Evolutionary conservation across 2,113 vertebrate species (phyloP).

Genomic region (Ibidorhyncha struthersii): DNA sequence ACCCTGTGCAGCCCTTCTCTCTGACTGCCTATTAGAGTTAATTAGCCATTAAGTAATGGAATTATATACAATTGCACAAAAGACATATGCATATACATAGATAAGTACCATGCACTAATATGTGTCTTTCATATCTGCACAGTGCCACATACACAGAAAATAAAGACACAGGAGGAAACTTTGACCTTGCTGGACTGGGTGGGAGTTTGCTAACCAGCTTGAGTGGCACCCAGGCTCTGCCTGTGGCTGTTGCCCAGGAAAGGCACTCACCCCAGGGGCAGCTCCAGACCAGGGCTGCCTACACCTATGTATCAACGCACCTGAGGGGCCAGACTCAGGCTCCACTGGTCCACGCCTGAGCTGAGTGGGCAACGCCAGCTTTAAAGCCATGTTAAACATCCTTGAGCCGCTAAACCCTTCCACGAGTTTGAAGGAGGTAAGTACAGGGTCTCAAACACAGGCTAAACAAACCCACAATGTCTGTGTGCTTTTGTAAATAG

Average conservation of each 20-base stretch:
- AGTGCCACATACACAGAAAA: not conserved
- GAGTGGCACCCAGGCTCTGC: not conserved
- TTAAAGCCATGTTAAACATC: not conserved
- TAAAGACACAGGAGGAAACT: not conserved
- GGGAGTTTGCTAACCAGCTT: not conserved
- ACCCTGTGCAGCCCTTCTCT: not conserved
- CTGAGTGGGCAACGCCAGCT: not conserved
- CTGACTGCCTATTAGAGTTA: not conserved
- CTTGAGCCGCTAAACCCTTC: not conserved
- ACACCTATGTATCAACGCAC: accelerated
- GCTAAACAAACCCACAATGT: not conserved
- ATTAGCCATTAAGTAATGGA: constrained; percentile 17
- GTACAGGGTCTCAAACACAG: not conserved
- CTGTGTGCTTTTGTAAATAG: not conserved
- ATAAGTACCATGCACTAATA: not conserved
- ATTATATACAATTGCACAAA: not conserved
- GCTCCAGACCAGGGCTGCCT: not conserved
- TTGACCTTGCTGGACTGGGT: not conserved
- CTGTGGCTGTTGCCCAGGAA: not conserved
- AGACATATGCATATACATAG: not conserved
- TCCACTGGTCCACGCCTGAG: not conserved
- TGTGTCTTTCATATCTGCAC: not conserved
- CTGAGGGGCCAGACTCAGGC: not conserved
- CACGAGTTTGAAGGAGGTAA: not conserved
- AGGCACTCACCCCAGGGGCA: not conserved